phyloP scores from a whole-genome alignment of 2,113 vertebrate genomes.

The Thymallus thymallus region DNA sequence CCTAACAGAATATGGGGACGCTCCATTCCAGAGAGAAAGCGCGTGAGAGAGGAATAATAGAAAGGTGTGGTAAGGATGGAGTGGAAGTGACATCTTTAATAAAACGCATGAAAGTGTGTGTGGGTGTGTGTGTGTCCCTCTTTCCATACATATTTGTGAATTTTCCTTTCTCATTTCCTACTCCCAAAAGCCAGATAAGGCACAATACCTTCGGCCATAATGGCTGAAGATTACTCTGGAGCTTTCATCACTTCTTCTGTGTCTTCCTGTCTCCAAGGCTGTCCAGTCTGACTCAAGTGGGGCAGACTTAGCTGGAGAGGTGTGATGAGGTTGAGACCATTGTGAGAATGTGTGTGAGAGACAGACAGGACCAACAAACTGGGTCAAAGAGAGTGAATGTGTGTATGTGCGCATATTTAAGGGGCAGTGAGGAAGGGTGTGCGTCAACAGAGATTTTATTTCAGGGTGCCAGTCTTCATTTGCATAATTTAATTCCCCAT shows the following conservation, averaged over 20 bases:
- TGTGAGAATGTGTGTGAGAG: constrained; percentile 67
- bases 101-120: not conserved
- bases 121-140: constrained; percentile 17
- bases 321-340: constrained; percentile 26
- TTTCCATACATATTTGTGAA: constrained; percentile 24
- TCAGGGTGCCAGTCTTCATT: constrained; percentile 64
- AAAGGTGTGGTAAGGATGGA: constrained; percentile 19
- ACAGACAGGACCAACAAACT: constrained; percentile 61
- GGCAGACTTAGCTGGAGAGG: constrained; percentile 47
- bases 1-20: too few species aligned
- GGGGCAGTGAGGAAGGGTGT: constrained; percentile 58
- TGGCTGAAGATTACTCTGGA: constrained; percentile 36
- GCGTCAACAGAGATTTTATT: constrained; percentile 68
- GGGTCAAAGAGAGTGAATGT: constrained; percentile 54
- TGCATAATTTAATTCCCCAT: constrained; percentile 72
- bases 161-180: constrained; percentile 38
- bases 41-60: too few species aligned
- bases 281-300: constrained; percentile 52
- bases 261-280: constrained; percentile 52
- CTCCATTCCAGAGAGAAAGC: too few species aligned
- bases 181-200: constrained; percentile 48
- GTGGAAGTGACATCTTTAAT: not conserved
- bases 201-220: constrained; percentile 42
- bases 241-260: constrained; percentile 20
- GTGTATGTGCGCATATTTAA: constrained; percentile 51